Base-by-base conservation (phyloP, 2,113 vertebrate genomes). In the Chascanopsetta lugubris region DNA sequence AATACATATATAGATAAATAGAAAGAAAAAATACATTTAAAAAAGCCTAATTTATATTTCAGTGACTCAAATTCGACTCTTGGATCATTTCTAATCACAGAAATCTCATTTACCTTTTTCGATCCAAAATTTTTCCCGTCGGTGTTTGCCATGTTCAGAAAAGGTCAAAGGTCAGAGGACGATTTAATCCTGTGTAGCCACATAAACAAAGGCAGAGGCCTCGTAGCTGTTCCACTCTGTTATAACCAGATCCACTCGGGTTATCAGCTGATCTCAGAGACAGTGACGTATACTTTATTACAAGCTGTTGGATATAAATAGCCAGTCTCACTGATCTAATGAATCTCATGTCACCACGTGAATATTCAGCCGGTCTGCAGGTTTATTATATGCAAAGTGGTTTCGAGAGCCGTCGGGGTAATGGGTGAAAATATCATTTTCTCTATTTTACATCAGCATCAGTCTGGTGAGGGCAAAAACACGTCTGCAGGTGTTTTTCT, bases 321-420 rank as follows among this genome's bases (percentile, higher is more conserved):
- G 3, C 8, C n/a, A 2, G 7, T 27, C 10, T 32, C 7, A 46
- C 8, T 40, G 10, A 3, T n/a, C 22, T 17, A 38, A 56, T 40
- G 6, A 50, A 4, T 20, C 45, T 57, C 24, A 43, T 38, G n/a
- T 21, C 1, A 6, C 32, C 7, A 21, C 7, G 40, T 45, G 57
- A 55, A 50, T 45, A 66, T 63, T 46, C 20, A 26, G 43, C 17
- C 58, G 17, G 13, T 6, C 32, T 54, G 20, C 32, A 32, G 27
- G 55, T 80, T 45, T 66, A 56, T 48, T 51, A 63, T 51, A 63
- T 56, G 45, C 29, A 60, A 51, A 21, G 21, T 56, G 36, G 15
- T 18, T n/a, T n/a, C n/a, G 25, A 59, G 69, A 70, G 17, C 24
- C n/a, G n/a, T n/a, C n/a, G n/a, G n/a, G n/a, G n/a, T n/a, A n/a